Percentiles rank a stretch among this genome's conserved stretches.
phyloP scores from a whole-genome alignment of 2,797 vertebrate species.

The Rhyacichthys aspro region DNA sequence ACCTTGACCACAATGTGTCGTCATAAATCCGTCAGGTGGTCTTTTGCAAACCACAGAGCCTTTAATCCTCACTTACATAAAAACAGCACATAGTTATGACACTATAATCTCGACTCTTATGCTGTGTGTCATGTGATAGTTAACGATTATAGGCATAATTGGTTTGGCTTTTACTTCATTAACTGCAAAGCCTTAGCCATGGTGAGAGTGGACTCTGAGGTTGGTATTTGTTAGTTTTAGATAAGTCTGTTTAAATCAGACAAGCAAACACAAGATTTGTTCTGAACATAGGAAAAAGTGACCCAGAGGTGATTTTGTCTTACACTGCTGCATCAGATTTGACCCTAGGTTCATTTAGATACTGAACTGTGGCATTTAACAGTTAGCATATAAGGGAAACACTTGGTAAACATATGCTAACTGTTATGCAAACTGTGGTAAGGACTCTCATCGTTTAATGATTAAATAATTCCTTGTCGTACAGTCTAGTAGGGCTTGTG shows the following conservation, averaged over 20 bases:
- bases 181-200: neutral
- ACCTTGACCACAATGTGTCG: constrained; percentile 17
- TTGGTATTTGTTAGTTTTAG: constrained; percentile 25
- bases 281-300: neutral
- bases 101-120: neutral
- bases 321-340: neutral
- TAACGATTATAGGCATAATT: constrained; percentile 6
- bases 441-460: too few relatives aligned
- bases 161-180: constrained; percentile 4
- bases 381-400: neutral
- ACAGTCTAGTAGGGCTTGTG: too few relatives aligned
- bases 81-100: neutral
- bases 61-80: constrained; percentile 8
- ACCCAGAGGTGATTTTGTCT: too few relatives aligned
- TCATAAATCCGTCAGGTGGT: constrained; percentile 37
- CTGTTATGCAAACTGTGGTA: too few relatives aligned
- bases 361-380: neutral
- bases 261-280: neutral
- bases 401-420: too few relatives aligned
- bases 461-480: too few relatives aligned
- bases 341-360: neutral
- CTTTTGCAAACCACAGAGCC: neutral
- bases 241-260: constrained; percentile 32
- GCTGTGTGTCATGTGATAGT: constrained; percentile 28
- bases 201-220: neutral